phyloP scores from a whole-genome alignment of 2,797 vertebrate genomes.

The Malacoctenus gilli region DNA sequence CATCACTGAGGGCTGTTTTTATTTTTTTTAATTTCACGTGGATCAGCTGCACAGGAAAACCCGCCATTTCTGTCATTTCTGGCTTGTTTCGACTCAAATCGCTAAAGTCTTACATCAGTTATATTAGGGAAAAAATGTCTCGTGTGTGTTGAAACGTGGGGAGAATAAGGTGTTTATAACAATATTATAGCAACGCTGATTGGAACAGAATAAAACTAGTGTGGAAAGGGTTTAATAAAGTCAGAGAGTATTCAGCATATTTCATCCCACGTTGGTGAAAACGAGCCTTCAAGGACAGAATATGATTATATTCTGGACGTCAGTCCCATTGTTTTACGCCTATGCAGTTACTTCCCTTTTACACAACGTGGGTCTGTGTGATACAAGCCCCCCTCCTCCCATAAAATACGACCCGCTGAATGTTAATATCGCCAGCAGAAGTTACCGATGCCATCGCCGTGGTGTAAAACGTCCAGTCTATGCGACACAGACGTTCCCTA shows the following conservation, averaged over 20 bases:
- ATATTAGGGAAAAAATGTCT: no score
- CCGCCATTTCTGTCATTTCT: not conserved
- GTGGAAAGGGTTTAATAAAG: not conserved
- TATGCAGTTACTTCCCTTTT: conserved; percentile 5
- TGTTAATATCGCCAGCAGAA: not conserved
- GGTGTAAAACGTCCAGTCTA: not conserved
- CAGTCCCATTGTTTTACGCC: conserved; percentile 55
- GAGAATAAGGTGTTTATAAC: not conserved
- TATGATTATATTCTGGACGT: conserved; percentile 24
- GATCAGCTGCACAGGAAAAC: not conserved
- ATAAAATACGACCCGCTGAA: not conserved
- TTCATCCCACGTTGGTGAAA: conserved; percentile 13
- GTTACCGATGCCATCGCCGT: not conserved
- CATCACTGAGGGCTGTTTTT: conserved; percentile 2
- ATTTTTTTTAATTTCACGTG: no score
- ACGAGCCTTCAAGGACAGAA: conserved; percentile 46
- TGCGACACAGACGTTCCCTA: conserved; percentile 6
- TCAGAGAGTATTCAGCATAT: not conserved
- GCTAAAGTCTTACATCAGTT: no score
- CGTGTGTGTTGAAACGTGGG: no score
- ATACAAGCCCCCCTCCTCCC: not conserved
- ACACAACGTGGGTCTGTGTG: not conserved
- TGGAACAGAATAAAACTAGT: not conserved
- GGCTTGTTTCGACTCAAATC: no score
- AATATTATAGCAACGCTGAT: not conserved